Evolutionary conservation across 2,113 vertebrate genomes (phyloP), one percentile per base, ranked within the genome.

Genomic region (Monopterus albus): DNA sequence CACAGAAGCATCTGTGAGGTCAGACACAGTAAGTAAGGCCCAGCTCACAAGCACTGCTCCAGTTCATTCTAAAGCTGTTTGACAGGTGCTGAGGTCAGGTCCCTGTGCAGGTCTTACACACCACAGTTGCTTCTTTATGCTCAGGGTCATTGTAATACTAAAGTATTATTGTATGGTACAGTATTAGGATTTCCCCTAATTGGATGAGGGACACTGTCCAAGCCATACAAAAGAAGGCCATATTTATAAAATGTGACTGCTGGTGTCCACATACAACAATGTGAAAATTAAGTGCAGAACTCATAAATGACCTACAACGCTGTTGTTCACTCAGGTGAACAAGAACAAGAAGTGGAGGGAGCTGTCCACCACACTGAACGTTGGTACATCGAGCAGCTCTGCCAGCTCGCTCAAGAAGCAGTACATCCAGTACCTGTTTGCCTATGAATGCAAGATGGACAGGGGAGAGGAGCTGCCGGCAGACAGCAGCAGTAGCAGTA

Each of bases 321-420:
- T 74, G 59, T 57, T 60, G 65, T 25, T 51, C 47, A 6, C 52
- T 81, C 79, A 98, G 97, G 96, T 98, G 70, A 98, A 98, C 92
- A 98, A 98, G 93, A 98, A 97, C 92, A 98, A 98, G 91, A 98
- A 98, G 90, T 98, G 97, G 97, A 95, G 96, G 9, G 97, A 98
- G 88, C 91, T 98, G 88, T 93, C 96, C 67, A 93, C 93, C 79
- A 94, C 81, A 66, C 92, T 98, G 47, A 96, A 93, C 7, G 95
- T 98, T 31, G 97, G 97, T 36, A 97, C 96, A 1, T 98, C 97
- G 0, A 98, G 96, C 94, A 98, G 95, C 2, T 95, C 96, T 0
- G 96, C 96, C 56, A 98, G 96, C 91, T 95, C 96, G 8, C 94
- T 98, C 82, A 98, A 98, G 90, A 98, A 98, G 92, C 96, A 98